A percentile compares a stretch with the other conserved stretches of the same genome.
These are phyloP conservation scores for Drosophila mayri DNA, from an alignment of 1,140 invertebrate species.

Conservation along the genomic window DNA sequence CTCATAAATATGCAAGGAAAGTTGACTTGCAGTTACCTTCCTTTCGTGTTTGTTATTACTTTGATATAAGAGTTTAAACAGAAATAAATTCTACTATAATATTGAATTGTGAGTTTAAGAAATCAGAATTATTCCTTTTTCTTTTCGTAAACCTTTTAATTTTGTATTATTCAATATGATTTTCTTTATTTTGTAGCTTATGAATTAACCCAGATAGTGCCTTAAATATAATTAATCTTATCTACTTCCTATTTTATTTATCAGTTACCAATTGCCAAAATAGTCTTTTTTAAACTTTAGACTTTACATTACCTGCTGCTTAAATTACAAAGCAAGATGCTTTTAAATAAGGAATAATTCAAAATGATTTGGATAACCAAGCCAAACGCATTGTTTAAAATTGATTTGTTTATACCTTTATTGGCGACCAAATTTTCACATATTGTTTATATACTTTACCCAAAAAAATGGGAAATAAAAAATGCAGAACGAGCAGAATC, in stretches of 20 bases:
- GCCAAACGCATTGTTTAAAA: no score
- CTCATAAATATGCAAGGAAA: background rate
- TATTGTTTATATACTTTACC: background rate
- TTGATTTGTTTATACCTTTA: background rate
- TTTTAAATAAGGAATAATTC: background rate
- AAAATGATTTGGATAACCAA: background rate
- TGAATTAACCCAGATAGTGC: background rate
- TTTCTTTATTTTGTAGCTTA: background rate
- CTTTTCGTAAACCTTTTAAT: no score
- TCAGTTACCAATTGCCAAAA: conserved; percentile 9
- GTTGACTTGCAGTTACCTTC: background rate
- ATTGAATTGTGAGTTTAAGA: no score
- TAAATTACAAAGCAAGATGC: background rate
- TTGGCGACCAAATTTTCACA: no score
- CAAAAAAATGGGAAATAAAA: background rate
- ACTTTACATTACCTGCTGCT: background rate
- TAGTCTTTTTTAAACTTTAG: background rate
- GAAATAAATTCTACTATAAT: background rate
- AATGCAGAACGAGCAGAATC: background rate
- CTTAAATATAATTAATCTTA: conserved; percentile 4
- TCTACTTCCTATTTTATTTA: conserved; percentile 17
- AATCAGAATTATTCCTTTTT: no score
- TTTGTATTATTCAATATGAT: background rate
- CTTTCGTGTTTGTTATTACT: no score
- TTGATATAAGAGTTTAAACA: background rate